Evolutionary conservation across 2,113 vertebrate species (phyloP).

Genomic region (Danionella cerebrum): DNA sequence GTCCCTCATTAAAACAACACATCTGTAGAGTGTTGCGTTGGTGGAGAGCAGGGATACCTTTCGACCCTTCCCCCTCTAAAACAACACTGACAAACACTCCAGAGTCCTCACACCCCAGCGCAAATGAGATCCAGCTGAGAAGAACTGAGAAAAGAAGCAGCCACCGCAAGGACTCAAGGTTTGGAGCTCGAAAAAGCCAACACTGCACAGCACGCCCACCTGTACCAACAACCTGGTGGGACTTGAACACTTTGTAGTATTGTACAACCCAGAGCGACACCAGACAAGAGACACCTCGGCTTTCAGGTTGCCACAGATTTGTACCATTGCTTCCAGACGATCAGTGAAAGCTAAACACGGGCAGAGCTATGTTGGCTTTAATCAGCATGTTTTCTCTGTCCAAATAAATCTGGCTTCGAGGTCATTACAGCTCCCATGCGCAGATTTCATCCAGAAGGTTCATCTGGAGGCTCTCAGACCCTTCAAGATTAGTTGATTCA

Average conservation of each 20-base stretch:
- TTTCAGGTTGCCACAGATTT: not conserved
- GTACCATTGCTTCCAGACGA: not conserved
- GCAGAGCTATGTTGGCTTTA: not conserved
- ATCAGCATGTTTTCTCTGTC: not conserved
- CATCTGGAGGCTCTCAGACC: not conserved
- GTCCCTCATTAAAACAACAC: constrained; percentile 4
- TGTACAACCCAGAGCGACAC: not conserved
- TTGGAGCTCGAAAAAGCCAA: not conserved
- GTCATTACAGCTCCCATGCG: not conserved
- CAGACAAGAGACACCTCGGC: not conserved
- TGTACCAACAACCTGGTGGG: not conserved
- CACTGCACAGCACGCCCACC: not conserved
- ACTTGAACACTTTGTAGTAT: not conserved
- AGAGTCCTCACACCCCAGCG: constrained; percentile 25
- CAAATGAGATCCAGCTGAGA: constrained; percentile 54
- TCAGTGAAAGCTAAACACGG: not conserved
- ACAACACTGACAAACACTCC: constrained; percentile 1
- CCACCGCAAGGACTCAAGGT: constrained; percentile 11
- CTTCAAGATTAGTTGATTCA: constrained; percentile 52
- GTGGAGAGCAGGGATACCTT: constrained; percentile 5
- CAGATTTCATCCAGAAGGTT: not conserved
- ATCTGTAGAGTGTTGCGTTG: constrained; percentile 3
- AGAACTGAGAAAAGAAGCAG: constrained; percentile 11
- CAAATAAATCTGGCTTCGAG: not conserved
- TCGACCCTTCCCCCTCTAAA: not conserved